phyloP scores from a whole-genome alignment of 2,888 invertebrate species.

The Cantharis lateralis region DNA sequence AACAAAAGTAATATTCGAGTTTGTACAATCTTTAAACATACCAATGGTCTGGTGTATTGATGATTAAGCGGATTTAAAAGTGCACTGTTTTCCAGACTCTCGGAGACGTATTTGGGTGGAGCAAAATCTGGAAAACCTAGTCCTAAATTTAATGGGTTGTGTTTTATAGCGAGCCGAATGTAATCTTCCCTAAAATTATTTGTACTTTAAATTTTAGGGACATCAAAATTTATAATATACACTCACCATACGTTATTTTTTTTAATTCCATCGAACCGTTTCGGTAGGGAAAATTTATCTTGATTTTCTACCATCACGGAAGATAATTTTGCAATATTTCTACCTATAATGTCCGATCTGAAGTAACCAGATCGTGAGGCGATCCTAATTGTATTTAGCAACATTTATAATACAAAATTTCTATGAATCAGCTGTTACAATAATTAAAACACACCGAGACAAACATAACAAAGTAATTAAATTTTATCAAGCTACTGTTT shows the following conservation, averaged over 20 bases:
- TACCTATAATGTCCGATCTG: not conserved
- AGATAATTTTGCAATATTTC: not conserved
- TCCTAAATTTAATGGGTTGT: constrained; percentile 90
- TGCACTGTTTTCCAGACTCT: not conserved
- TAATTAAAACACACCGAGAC: not conserved
- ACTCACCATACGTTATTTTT: not conserved
- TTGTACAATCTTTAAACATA: not conserved
- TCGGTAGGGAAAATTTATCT: not conserved
- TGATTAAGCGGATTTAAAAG: not conserved
- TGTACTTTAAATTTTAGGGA: not conserved
- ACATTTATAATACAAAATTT: not conserved
- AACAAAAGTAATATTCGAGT: not conserved
- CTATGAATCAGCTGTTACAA: not conserved
- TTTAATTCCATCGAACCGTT: not conserved
- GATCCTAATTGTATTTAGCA: not conserved
- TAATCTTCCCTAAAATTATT: constrained; percentile 66
- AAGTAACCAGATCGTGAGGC: not conserved
- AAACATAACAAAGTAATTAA: not conserved
- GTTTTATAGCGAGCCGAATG: constrained; percentile 54
- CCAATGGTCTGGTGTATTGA: not conserved
- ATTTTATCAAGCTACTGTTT: not conserved
- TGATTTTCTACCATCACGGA: not conserved
- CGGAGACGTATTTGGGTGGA: constrained; percentile 62
- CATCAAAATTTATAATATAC: not conserved
- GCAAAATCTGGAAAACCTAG: constrained; percentile 96